These are phyloP conservation scores for Alosa sapidissima DNA, from an alignment of 2,797 vertebrate species.

Conservation along the genomic window DNA sequence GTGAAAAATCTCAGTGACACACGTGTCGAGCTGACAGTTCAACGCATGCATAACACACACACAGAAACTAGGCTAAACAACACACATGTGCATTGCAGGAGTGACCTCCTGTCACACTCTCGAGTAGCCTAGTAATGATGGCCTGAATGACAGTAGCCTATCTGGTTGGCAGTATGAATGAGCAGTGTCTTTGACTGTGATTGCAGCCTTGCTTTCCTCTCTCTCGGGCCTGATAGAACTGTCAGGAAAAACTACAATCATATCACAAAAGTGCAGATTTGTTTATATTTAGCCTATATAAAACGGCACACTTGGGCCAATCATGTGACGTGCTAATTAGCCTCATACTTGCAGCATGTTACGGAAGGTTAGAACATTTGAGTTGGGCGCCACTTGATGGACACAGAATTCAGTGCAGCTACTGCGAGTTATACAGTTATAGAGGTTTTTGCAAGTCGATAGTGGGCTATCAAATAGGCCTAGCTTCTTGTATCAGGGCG, in stretches of 20 bases:
- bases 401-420: slow-evolving; percentile 10
- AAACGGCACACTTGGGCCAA: neutral
- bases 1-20: slow-evolving; percentile 25
- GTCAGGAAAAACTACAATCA: too few species aligned
- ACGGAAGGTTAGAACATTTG: neutral
- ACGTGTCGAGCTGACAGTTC: neutral
- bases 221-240: too few species aligned
- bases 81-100: slow-evolving; percentile 4
- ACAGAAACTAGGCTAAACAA: slow-evolving; percentile 20
- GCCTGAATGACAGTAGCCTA: neutral
- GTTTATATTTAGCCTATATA: neutral
- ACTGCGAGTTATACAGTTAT: neutral
- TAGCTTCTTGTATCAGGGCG: too few species aligned
- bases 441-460: neutral
- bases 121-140: neutral
- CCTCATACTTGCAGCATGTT: too few species aligned
- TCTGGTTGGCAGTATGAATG: slow-evolving; percentile 3
- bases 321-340: too few species aligned
- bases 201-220: too few species aligned
- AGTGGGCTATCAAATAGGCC: too few species aligned
- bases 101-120: slow-evolving; percentile 38
- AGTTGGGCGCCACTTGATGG: slow-evolving; percentile 44
- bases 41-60: slow-evolving; percentile 22
- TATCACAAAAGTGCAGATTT: too few species aligned
- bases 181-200: neutral